Evolutionary conservation across 92 coral and sea anemone species (phyloP), one percentile per base, ranked within the genome.

Genomic region (Epizoanthus ramosus): DNA sequence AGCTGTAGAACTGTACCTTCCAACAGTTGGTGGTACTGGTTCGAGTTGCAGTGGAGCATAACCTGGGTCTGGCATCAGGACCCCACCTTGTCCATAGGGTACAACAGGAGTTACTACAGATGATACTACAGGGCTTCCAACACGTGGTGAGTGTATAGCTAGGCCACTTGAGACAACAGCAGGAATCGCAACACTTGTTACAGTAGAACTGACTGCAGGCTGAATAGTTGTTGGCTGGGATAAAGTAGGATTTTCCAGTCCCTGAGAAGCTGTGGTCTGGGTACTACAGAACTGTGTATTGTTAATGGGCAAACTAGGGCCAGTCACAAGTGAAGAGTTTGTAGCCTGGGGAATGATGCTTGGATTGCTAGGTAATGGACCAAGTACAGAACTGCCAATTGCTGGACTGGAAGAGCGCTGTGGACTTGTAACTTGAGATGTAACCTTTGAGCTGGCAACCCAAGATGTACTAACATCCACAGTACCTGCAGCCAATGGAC

Each of bases 401-500:
- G 66, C 82, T 19, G 82, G 39, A 37, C 82, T 65, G 2, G 82
- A 39, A 12, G 71, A 61, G 8, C 58, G 70, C 6, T 77, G 57
- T 13, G 71, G 82, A 22, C 58, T 77, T 63, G 71, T 63, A 6
- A 77, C 53, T 56, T 77, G 82, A 6, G 82, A 18, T 9, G 54
- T 12, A 50, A 50, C 54, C 54, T 50, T 50, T 50, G 54, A 50
- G 54, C 54, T 50, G 54, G 71, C 33, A 18, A 54, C 82, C 70
- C 71, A 61, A 6, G 71, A 14, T 41, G 70, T 77, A 8, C 35
- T 21, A n/a, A 63, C 57, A 35, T 75, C 80, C 54, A 75, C 80
- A 33, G 68, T 28, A 18, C 82, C 71, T 12, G 59, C 71, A 39
- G 68, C 82, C 69, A 77, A 22, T 10, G 82, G 82, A 37, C 82